These are phyloP conservation scores for Uropsilus gracilis DNA, from an alignment of 2,113 vertebrate genomes.

Conservation along the genomic window DNA sequence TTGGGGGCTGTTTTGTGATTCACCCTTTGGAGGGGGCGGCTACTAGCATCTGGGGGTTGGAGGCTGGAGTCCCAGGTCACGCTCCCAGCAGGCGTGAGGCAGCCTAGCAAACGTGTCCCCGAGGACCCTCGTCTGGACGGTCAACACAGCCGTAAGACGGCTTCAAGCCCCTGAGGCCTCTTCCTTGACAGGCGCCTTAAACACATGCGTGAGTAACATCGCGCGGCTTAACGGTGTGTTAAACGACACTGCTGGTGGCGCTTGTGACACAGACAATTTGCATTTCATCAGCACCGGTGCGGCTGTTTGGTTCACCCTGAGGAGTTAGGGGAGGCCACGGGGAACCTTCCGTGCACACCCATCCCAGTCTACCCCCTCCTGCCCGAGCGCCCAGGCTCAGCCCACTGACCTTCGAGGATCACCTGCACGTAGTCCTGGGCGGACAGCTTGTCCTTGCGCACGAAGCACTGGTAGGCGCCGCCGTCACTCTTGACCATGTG, in stretches of 20 bases:
- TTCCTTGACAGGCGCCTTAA: neutral
- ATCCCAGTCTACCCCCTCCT: too few species aligned
- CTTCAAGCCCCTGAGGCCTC: neutral
- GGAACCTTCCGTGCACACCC: too few species aligned
- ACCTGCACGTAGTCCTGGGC: conserved; percentile 98
- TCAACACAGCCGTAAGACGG: neutral
- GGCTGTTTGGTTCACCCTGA: neutral
- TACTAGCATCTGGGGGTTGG: accelerated
- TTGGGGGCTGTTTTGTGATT: neutral
- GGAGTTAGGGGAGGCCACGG: neutral
- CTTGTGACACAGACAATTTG: neutral
- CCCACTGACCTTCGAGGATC: conserved; percentile 94
- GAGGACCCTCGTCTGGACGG: neutral
- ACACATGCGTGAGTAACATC: neutral
- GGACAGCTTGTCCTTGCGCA: conserved; percentile 96
- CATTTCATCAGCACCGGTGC: neutral
- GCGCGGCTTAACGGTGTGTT: too few species aligned
- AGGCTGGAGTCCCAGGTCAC: neutral
- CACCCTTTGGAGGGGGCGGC: neutral
- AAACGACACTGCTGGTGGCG: neutral
- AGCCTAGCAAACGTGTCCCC: accelerated
- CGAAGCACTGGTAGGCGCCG: conserved; percentile 98
- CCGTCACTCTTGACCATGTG: conserved; percentile 98
- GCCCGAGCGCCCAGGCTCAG: neutral
- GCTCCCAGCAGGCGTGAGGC: accelerated